phyloP scores from a whole-genome alignment of 2,888 invertebrate genomes.

The Cheilosia impressa region DNA sequence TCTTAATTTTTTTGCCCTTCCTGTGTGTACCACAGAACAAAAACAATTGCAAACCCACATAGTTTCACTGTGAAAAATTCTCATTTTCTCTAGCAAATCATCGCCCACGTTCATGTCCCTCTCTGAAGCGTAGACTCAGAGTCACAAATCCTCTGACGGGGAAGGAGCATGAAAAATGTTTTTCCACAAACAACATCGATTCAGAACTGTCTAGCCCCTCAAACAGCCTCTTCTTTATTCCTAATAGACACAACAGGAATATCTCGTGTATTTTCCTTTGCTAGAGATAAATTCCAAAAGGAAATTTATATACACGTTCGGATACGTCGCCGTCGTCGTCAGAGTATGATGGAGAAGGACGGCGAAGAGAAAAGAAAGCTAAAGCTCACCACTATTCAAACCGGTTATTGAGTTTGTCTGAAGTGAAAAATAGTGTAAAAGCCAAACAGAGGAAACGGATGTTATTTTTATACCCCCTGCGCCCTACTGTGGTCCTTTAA shows the following conservation, averaged over 20 bases:
- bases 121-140: not conserved
- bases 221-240: constrained; percentile 71
- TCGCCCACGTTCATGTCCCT: constrained; percentile 10
- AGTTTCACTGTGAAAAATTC: constrained; percentile 6
- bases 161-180: not conserved
- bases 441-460: constrained; percentile 62
- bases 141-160: not conserved
- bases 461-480: constrained; percentile 35
- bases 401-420: constrained; percentile 74
- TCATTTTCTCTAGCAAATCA: constrained; percentile 2
- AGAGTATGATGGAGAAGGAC: not conserved
- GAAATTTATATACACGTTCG: constrained; percentile 51
- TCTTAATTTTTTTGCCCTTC: not conserved
- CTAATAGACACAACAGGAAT: constrained; percentile 71
- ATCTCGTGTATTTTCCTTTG: constrained; percentile 52
- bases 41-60: constrained; percentile 40
- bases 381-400: constrained; percentile 64
- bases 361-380: constrained; percentile 28
- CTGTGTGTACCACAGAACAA: constrained; percentile 10
- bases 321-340: not conserved
- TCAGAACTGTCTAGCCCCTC: constrained; percentile 62
- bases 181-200: constrained; percentile 64
- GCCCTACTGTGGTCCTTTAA: constrained; percentile 13
- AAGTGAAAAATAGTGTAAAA: constrained; percentile 75
- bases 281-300: constrained; percentile 65